Evolutionary conservation across 2,888 invertebrate species (phyloP), one percentile per base, ranked within the genome.

Genomic region (Nycteola revayana): DNA sequence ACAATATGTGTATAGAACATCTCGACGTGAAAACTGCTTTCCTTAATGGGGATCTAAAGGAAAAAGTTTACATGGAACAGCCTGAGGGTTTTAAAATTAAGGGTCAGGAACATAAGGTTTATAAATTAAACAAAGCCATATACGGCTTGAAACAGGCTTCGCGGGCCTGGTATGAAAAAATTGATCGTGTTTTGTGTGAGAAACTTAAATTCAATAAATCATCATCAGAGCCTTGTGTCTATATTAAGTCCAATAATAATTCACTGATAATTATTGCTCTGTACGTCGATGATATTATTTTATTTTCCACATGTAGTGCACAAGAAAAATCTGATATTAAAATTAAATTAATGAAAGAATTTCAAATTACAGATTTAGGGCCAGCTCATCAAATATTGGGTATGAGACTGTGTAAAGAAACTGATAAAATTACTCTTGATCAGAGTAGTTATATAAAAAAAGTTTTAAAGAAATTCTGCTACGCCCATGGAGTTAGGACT

Each of bases 191-290:
- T 5, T 9, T 25, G 3, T 8, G 2, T 9, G 3, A 9, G 10
- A 25, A 9, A 25, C 4, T 8, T 8, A 8, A 9, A 9, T 25
- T 18, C 18, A 18, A 6, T 5, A 25, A 25, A 25, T 9, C 25
- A 8, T 8, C 10, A 32, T 17, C 14, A 14, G 26, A 32, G 9
- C 21, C 11, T 7, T 32, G 32, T 22, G 26, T 32, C 3, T 32
- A 11, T 22, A n/a, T 9, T 7, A 27, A 14, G 7, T n/a, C 3
- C 4, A 9, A 9, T 5, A n/a, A 21, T 1, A 14, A 14, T 2
- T 2, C 10, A 2, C 1, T 22, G 1, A 9, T 14, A n/a, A 26
- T 32, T 8, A 14, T 32, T 11, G 32, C 32, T 8, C 8, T 32
- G n/a, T 26, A 32, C 22, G 36, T 26, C 7, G 25, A 22, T 17